These are phyloP conservation scores for Lobophora halterata DNA, from an alignment of 2,888 invertebrate genomes.

Conservation along the genomic window DNA sequence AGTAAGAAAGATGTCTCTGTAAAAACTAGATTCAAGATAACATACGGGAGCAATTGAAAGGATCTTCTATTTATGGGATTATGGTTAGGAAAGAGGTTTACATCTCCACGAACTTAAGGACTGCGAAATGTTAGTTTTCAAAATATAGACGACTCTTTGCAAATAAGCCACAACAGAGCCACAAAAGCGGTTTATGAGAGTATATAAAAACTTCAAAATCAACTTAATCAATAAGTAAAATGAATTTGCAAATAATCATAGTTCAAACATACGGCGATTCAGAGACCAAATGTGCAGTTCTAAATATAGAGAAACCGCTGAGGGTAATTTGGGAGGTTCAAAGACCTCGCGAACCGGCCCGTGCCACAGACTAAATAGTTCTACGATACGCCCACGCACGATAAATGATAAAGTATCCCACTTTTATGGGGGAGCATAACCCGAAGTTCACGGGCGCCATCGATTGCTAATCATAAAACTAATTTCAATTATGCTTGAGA, in stretches of 20 bases:
- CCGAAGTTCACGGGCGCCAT: conserved; percentile 55
- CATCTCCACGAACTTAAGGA: conserved; percentile 8
- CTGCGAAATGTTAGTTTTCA: too few species aligned
- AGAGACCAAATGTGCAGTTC: conserved; percentile 65
- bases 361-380: conserved; percentile 23
- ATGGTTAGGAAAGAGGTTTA: conserved; percentile 10
- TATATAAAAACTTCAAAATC: too few species aligned
- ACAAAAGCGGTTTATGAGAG: too few species aligned
- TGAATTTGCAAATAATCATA: conserved; percentile 35
- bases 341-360: conserved; percentile 72
- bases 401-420: conserved; percentile 45
- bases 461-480: conserved; percentile 20
- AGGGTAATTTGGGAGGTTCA: conserved; percentile 74
- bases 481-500: too few species aligned
- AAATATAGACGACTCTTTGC: too few species aligned
- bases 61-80: conserved; percentile 21
- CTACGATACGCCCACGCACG: conserved; percentile 35
- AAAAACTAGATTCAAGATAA: conserved; percentile 30
- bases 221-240: too few species aligned
- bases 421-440: conserved; percentile 46
- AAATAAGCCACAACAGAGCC: too few species aligned
- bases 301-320: conserved; percentile 67
- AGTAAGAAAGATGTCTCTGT: conserved; percentile 31
- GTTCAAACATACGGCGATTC: conserved; percentile 44
- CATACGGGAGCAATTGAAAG: conserved; percentile 22